These are phyloP conservation scores for Vannuccia rotundouncinata DNA, from an alignment of 2,888 invertebrate species.

Conservation along the genomic window DNA sequence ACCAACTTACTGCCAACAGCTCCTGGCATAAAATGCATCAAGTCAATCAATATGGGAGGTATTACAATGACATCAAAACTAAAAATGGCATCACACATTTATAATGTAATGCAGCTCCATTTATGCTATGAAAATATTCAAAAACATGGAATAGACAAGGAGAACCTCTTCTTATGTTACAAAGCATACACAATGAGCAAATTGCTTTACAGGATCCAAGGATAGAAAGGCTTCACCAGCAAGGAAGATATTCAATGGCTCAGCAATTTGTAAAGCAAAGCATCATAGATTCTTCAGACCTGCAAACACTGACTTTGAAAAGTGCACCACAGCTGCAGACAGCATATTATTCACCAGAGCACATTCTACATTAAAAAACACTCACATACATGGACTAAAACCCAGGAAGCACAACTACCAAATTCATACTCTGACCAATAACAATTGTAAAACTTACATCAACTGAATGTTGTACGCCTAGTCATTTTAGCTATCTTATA, in stretches of 20 bases:
- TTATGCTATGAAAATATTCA: slow-evolving; percentile 10
- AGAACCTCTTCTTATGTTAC: slow-evolving; percentile 21
- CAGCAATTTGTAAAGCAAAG: slow-evolving; percentile 5
- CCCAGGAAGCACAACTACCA: not conserved
- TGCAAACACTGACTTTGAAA: slow-evolving; percentile 20
- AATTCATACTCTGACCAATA: not conserved
- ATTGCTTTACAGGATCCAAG: slow-evolving; percentile 6
- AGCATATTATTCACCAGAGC: not conserved
- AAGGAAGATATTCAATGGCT: slow-evolving; percentile 10
- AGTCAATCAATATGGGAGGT: too few species aligned
- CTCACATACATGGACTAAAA: not conserved
- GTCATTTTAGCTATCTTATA: too few species aligned
- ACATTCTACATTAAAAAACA: not conserved
- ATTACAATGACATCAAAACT: too few species aligned
- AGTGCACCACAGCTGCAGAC: slow-evolving; percentile 1
- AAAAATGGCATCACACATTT: not conserved
- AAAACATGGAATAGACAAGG: not conserved
- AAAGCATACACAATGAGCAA: not conserved
- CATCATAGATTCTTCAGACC: not conserved
- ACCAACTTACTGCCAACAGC: not conserved
- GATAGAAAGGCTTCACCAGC: not conserved
- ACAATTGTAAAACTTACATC: not conserved
- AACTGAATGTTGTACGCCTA: not conserved
- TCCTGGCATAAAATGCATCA: not conserved
- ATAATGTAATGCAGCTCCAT: slow-evolving; percentile 6